These are phyloP conservation scores for Blera fallax DNA, from an alignment of 2,888 invertebrate genomes.

Conservation along the genomic window DNA sequence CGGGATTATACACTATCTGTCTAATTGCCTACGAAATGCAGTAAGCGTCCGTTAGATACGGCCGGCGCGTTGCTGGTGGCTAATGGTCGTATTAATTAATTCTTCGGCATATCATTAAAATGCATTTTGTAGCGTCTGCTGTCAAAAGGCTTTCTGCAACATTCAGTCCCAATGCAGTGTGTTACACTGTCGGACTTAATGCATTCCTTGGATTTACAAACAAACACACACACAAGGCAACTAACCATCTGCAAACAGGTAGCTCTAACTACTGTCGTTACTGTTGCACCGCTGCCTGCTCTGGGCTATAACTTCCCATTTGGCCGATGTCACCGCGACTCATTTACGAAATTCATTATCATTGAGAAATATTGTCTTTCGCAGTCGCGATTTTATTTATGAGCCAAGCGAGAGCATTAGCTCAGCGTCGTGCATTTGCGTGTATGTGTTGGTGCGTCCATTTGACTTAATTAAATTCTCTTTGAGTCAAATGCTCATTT, in stretches of 20 bases:
- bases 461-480: conserved; percentile 69
- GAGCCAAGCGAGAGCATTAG: conserved; percentile 50
- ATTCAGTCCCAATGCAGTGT: neutral
- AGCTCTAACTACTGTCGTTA: conserved; percentile 11
- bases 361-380: conserved; percentile 72
- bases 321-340: conserved; percentile 67
- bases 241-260: conserved; percentile 33
- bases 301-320: conserved; percentile 69
- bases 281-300: neutral
- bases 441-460: conserved; percentile 10
- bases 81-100: conserved; percentile 62
- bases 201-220: conserved; percentile 19
- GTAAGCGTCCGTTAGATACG: neutral
- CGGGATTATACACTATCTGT: conserved; percentile 8
- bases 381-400: conserved; percentile 68
- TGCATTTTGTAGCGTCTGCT: conserved; percentile 58
- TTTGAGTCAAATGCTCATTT: conserved; percentile 60
- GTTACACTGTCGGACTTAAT: conserved; percentile 39
- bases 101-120: conserved; percentile 64
- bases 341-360: conserved; percentile 72
- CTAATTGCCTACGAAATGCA: conserved; percentile 34
- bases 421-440: neutral
- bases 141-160: conserved; percentile 35
- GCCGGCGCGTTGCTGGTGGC: conserved; percentile 16
- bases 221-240: neutral